These are phyloP conservation scores for Mus minutoides DNA, from an alignment of 2,797 vertebrate genomes.

Conservation along the genomic window DNA sequence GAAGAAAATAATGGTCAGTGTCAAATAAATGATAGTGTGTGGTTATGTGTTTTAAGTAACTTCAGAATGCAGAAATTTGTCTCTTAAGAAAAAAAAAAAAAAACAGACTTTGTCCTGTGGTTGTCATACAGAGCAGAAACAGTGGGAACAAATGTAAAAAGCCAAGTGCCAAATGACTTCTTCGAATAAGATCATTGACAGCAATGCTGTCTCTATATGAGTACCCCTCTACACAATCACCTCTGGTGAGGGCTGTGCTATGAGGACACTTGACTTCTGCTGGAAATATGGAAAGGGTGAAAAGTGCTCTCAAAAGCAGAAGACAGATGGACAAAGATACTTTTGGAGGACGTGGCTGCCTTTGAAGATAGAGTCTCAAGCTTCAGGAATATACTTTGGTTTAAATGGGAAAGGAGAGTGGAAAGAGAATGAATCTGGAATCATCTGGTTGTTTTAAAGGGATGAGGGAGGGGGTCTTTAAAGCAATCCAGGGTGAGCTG, in stretches of 20 bases:
- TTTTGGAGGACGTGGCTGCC: background rate
- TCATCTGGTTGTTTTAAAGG: background rate
- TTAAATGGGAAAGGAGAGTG: background rate
- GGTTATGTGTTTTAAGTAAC: conserved; percentile 53
- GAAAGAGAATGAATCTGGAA: background rate
- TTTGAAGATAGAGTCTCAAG: conserved; percentile 32
- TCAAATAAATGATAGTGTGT: conserved; percentile 64
- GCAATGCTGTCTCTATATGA: background rate
- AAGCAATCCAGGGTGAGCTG: background rate
- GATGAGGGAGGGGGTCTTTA: background rate
- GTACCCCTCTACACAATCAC: background rate
- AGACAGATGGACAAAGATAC: background rate
- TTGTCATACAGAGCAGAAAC: conserved; percentile 19
- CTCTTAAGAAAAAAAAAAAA: conserved; percentile 49
- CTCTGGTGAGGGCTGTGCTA: background rate
- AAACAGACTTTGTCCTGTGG: background rate
- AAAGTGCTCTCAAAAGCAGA: background rate
- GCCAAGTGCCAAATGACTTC: background rate
- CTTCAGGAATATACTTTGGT: background rate
- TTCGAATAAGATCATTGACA: background rate
- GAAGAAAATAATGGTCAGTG: conserved; percentile 34
- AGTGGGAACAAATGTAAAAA: conserved; percentile 6
- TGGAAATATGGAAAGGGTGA: background rate
- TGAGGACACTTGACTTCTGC: background rate
- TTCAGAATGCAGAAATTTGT: conserved; percentile 65